phyloP scores from a whole-genome alignment of 92 coral and sea anemone species.

The Siderastrea radians region DNA sequence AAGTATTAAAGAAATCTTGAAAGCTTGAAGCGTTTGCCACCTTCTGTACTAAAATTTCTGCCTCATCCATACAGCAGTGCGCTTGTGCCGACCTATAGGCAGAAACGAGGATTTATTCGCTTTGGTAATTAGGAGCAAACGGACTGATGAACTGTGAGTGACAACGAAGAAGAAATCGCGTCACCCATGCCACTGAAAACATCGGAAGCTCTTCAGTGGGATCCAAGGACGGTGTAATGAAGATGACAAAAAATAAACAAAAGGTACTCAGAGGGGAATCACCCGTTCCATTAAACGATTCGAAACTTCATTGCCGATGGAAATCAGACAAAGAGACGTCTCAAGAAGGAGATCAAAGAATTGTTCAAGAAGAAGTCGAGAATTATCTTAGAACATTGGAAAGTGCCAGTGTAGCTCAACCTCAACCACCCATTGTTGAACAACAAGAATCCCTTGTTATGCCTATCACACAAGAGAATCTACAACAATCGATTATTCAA shows the following conservation, averaged over 20 bases:
- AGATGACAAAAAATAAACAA: conserved; percentile 19
- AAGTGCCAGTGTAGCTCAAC: background rate
- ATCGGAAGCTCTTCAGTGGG: background rate
- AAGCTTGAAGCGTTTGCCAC: too few species aligned
- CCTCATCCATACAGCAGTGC: too few species aligned
- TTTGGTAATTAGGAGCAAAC: conserved; percentile 24
- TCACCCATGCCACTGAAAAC: background rate
- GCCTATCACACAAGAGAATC: background rate
- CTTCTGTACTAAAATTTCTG: too few species aligned
- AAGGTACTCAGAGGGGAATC: conserved; percentile 41
- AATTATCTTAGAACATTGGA: background rate
- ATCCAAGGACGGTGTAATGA: background rate
- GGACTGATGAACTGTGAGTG: background rate
- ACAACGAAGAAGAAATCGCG: background rate
- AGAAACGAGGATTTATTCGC: background rate
- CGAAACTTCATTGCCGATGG: conserved; percentile 5
- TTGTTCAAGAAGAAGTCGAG: conserved; percentile 47
- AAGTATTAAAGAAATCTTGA: too few species aligned
- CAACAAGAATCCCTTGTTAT: background rate
- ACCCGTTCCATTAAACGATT: conserved; percentile 45
- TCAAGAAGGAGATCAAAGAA: conserved; percentile 46
- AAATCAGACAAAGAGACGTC: conserved; percentile 12
- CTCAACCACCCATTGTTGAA: background rate
- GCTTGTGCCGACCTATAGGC: conserved; percentile 19
- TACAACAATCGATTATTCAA: background rate